Conservation (phyloP, 2,113 vertebrate species). For the Balaeniceps rex region DNA sequence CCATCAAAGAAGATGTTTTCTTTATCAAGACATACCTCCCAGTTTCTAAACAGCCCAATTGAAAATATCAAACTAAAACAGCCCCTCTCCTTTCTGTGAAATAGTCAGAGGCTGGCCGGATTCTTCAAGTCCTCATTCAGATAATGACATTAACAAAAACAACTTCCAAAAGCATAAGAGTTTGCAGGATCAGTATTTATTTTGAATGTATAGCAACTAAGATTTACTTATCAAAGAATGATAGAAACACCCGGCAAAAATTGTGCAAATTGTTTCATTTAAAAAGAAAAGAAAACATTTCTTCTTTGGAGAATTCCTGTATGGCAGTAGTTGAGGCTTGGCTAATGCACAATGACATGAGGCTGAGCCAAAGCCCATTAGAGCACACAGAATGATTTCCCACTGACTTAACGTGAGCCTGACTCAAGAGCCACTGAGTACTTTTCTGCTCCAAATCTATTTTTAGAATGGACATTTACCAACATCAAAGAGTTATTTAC, state of each 20-base stretch:
- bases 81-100: background rate
- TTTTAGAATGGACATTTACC: constrained; percentile 19
- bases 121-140: background rate
- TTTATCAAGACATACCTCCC: background rate
- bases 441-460: background rate
- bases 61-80: background rate
- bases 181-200: background rate
- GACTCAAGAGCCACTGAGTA: background rate
- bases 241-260: background rate
- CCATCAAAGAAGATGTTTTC: background rate
- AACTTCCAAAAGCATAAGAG: background rate
- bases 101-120: background rate
- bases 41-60: background rate
- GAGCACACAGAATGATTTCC: constrained; percentile 29
- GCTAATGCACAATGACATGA: constrained; percentile 3
- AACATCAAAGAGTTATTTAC: background rate
- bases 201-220: background rate
- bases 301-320: background rate
- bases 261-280: background rate
- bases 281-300: background rate
- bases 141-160: background rate
- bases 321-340: background rate
- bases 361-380: background rate
- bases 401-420: constrained; percentile 2
- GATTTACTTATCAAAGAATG: background rate